A percentile compares a stretch with the other conserved stretches of the same genome.
Conservation (phyloP, 2,797 vertebrate species). For the Sylvia borin region DNA sequence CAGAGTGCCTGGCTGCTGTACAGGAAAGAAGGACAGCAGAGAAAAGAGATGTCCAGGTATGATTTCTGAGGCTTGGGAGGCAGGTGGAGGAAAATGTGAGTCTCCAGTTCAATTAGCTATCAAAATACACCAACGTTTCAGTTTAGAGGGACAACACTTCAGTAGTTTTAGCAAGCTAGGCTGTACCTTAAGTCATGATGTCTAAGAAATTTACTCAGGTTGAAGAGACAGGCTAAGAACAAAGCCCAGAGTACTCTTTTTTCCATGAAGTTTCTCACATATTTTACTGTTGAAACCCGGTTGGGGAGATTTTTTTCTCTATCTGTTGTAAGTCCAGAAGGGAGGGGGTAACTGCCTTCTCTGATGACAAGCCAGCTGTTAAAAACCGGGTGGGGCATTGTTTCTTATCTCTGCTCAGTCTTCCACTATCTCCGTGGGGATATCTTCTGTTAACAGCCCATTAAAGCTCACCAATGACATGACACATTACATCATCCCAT, state of each 20-base stretch:
- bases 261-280: neutral
- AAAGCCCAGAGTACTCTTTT: neutral
- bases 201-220: neutral
- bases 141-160: neutral
- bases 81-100: neutral
- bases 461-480: too few species aligned
- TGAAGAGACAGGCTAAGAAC: neutral
- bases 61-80: neutral
- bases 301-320: too few species aligned
- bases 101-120: neutral
- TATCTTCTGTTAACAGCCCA: too few species aligned
- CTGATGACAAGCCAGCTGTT: too few species aligned
- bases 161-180: neutral
- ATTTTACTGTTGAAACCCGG: neutral
- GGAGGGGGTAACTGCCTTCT: too few species aligned
- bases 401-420: too few species aligned
- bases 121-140: neutral
- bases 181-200: neutral
- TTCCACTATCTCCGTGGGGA: too few species aligned
- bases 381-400: too few species aligned
- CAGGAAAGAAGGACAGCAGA: neutral
- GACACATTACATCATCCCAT: too few species aligned
- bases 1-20: neutral
- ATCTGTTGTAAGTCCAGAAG: too few species aligned
- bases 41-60: neutral